phyloP scores from a whole-genome alignment of 2,113 vertebrate genomes.

The Colistium nudipinnis region DNA sequence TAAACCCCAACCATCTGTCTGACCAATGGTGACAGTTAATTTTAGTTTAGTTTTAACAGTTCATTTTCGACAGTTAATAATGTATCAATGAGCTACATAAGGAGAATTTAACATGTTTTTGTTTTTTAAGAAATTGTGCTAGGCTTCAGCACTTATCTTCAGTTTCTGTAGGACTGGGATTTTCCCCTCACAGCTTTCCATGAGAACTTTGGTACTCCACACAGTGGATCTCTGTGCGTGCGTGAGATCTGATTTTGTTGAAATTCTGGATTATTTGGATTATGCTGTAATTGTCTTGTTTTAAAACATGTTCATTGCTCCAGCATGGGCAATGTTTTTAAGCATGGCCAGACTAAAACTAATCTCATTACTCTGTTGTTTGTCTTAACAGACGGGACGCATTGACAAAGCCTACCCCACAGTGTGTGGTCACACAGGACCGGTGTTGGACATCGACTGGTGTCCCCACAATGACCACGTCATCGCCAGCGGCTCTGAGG shows the following conservation, averaged over 20 bases:
- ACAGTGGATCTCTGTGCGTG: neutral
- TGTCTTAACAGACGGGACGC: slow-evolving; percentile 86
- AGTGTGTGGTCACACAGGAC: slow-evolving; percentile 96
- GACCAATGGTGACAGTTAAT: neutral
- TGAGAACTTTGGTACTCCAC: neutral
- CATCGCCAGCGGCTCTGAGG: slow-evolving; percentile 95
- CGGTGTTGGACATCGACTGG: slow-evolving; percentile 97
- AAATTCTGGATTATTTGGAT: slow-evolving; percentile 50
- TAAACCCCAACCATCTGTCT: slow-evolving; percentile 20
- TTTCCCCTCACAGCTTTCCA: neutral
- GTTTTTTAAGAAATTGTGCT: neutral
- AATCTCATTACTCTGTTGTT: slow-evolving; percentile 47
- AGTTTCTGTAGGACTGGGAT: neutral
- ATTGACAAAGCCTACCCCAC: slow-evolving; percentile 97
- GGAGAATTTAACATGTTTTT: no score
- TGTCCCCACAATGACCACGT: slow-evolving; percentile 97
- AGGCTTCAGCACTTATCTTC: neutral
- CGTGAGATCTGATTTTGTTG: slow-evolving; percentile 8
- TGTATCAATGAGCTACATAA: no score
- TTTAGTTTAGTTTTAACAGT: no score
- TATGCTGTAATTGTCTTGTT: slow-evolving; percentile 39
- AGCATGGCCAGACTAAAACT: slow-evolving; percentile 21
- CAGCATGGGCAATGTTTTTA: slow-evolving; percentile 22
- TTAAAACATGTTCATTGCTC: slow-evolving; percentile 34
- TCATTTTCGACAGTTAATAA: no score